Evolutionary conservation across 2,888 invertebrate species (phyloP).

Genomic region (Chrysotoxum bicinctum): DNA sequence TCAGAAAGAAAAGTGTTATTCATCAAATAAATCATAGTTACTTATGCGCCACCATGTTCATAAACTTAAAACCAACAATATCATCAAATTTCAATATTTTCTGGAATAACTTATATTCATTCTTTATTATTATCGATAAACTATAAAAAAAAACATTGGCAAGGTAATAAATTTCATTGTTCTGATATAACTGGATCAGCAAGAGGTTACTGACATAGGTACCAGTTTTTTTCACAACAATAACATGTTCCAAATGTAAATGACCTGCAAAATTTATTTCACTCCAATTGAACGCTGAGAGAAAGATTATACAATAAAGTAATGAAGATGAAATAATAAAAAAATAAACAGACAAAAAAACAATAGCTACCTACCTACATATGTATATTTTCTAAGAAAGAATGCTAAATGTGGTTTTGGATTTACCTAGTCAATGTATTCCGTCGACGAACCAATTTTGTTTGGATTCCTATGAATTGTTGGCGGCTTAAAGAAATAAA

Average conservation of each 20-base stretch:
- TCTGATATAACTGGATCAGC: background rate
- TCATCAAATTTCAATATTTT: too few relatives aligned
- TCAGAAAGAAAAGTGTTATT: too few relatives aligned
- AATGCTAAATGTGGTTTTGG: background rate
- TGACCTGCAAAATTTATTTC: constrained; percentile 46
- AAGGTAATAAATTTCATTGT: too few relatives aligned
- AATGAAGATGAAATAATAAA: background rate
- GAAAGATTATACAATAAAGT: constrained; percentile 15
- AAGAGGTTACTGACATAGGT: background rate
- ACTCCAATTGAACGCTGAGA: constrained; percentile 29
- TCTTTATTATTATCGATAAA: too few relatives aligned
- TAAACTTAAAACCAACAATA: too few relatives aligned
- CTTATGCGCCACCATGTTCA: too few relatives aligned
- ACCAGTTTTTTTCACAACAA: constrained; percentile 7
- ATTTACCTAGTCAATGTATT: background rate
- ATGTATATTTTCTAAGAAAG: constrained; percentile 13
- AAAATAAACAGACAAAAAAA: background rate
- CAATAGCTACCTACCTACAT: background rate
- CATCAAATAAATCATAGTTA: too few relatives aligned
- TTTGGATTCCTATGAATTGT: background rate
- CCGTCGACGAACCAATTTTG: background rate
- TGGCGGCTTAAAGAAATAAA: background rate
- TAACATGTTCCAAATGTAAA: constrained; percentile 30
- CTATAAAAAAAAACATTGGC: too few relatives aligned
- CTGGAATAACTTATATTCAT: too few relatives aligned